Evolutionary conservation across 2,797 vertebrate genomes (phyloP), one percentile per base, ranked within the genome.

Genomic region (Silurus lanzhouensis): DNA sequence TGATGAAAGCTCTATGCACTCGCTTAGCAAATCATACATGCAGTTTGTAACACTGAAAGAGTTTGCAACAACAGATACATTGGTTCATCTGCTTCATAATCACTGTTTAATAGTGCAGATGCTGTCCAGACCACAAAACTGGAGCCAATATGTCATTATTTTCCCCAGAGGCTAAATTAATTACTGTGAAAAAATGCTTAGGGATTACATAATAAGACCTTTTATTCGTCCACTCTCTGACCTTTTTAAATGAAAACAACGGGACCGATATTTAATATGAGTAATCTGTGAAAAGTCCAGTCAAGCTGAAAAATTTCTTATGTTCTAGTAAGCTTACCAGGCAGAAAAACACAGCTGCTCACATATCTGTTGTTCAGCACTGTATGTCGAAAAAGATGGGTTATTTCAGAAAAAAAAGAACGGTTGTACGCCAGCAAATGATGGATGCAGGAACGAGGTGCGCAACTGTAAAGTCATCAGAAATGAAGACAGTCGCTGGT

Each of bases 51-150:
- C 38, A 64, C 38, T 64, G 38, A 64, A 48, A 80, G 6, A 12
- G 10, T 22, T 61, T 61, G 13, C 55, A 79, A 7, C 58, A 79
- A 17, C 31, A 63, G 60, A 64, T 48, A 80, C 60, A 80, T 80
- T 64, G 64, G 60, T 48, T 64, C 46, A 64, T 80, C 14, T 64
- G 77, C 77, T 38, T 14, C 14, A 67, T 74, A 71, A 68, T 81
- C 78, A 81, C 60, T 48, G 68, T 38, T 76, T 86, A 84, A 86
- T 27, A 52, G 74, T 84, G 87, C 80, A 83, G 86, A 88, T 81
- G 67, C 83, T 83, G 55, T 68, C 66, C 46, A 46, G 52, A 84
- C 82, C 60, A 44, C 0, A 31, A 67, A 38, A 85, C 66, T n/a
- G 63, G 44, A 81, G 82, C 71, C 77, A 66, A 58, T 58, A 38